phyloP scores from a whole-genome alignment of 2,888 invertebrate genomes.

The Euclidia mi region DNA sequence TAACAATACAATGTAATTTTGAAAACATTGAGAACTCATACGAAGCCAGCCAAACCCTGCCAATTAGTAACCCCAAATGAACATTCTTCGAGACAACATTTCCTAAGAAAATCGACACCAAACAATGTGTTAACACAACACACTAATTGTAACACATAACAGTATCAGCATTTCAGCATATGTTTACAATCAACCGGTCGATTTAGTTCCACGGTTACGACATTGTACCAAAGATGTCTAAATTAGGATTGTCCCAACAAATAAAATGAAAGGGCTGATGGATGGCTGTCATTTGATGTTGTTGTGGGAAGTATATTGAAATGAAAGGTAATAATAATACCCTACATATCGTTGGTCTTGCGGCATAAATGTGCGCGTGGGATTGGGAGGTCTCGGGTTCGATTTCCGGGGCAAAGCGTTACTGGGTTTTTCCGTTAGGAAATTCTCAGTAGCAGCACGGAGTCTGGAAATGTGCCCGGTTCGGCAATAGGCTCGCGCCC shows the following conservation, averaged over 20 bases:
- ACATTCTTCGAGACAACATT: slow-evolving; percentile 4
- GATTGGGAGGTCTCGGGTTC: no score
- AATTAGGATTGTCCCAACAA: slow-evolving; percentile 55
- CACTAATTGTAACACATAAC: slow-evolving; percentile 40
- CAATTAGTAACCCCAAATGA: slow-evolving; percentile 19
- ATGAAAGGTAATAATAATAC: no score
- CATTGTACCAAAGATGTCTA: slow-evolving; percentile 55
- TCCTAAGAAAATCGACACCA: slow-evolving; percentile 20
- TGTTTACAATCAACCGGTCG: slow-evolving; percentile 71
- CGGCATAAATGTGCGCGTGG: no score
- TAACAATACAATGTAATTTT: no score
- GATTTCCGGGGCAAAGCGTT: no score
- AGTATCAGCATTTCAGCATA: slow-evolving; percentile 61
- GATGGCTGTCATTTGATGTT: slow-evolving; percentile 34
- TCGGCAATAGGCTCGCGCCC: no score
- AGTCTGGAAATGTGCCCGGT: no score
- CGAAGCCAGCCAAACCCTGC: neutral
- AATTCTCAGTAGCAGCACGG: no score
- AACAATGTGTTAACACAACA: slow-evolving; percentile 19
- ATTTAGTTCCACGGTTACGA: slow-evolving; percentile 68
- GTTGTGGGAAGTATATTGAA: slow-evolving; percentile 44
- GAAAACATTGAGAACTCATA: no score
- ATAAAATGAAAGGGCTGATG: slow-evolving; percentile 45
- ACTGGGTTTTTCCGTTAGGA: no score
- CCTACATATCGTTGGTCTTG: no score